phyloP scores from a whole-genome alignment of 2,113 vertebrate genomes.

The Hyperoodon ampullatus region DNA sequence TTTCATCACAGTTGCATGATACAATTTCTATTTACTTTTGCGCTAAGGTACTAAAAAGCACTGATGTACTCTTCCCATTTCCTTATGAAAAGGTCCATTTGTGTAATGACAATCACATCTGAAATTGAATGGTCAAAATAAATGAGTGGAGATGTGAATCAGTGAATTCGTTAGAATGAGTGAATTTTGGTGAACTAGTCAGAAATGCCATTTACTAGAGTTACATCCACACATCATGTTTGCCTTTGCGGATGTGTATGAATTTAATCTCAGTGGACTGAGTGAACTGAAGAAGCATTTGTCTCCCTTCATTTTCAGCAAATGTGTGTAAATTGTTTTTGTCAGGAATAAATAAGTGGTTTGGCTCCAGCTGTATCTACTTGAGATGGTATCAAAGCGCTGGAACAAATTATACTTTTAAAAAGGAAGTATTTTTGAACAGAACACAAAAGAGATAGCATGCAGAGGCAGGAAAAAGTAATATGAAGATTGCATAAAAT shows the following conservation, averaged over 20 bases:
- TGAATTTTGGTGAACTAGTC: background rate
- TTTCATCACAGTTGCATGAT: background rate
- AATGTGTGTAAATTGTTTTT: background rate
- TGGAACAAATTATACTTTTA: slow-evolving; percentile 14
- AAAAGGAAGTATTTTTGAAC: slow-evolving; percentile 3
- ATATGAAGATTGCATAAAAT: background rate
- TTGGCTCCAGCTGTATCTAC: slow-evolving; percentile 12
- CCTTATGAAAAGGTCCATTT: background rate
- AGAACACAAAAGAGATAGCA: background rate
- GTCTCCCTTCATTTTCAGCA: slow-evolving; percentile 44
- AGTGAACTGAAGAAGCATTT: background rate
- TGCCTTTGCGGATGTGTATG: background rate
- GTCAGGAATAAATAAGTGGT: background rate
- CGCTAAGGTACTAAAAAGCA: background rate
- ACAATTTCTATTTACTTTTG: background rate
- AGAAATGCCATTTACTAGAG: background rate
- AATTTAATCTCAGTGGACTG: slow-evolving; percentile 47
- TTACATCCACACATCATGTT: background rate
- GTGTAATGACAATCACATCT: background rate
- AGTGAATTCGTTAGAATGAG: slow-evolving; percentile 2
- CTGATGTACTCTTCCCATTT: background rate
- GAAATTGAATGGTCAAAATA: background rate
- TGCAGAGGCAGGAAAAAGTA: background rate
- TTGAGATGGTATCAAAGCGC: background rate
- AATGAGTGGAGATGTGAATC: background rate